These are phyloP conservation scores for Rhingia campestris DNA, from an alignment of 2,888 invertebrate species.

Conservation along the genomic window DNA sequence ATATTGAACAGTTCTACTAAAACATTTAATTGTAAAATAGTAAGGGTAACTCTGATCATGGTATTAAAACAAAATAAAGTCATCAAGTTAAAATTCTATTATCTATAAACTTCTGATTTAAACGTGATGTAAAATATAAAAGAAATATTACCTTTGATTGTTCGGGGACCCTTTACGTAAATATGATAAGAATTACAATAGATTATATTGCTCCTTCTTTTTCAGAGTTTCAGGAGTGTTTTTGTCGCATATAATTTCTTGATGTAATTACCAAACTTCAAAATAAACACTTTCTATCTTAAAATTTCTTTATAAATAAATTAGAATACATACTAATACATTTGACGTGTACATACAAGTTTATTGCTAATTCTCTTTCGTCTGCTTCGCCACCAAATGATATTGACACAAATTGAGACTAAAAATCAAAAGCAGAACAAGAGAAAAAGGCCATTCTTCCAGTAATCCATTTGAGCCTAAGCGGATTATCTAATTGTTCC, in stretches of 20 bases:
- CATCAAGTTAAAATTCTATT: neutral
- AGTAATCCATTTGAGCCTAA: slow-evolving; percentile 48
- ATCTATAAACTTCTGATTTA: neutral
- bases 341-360: no score
- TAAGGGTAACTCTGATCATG: neutral
- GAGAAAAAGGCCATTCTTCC: neutral
- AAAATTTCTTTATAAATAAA: no score
- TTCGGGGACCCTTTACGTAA: neutral
- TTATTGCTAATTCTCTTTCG: no score
- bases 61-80: neutral
- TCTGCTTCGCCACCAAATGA: slow-evolving; percentile 1
- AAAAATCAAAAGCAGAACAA: slow-evolving; percentile 37
- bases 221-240: no score
- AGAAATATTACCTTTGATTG: neutral
- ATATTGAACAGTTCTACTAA: neutral
- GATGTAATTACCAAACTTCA: no score
- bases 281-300: no score
- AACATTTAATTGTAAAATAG: slow-evolving; percentile 1
- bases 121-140: neutral
- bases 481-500: slow-evolving; percentile 34
- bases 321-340: no score
- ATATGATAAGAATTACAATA: no score
- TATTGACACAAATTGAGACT: slow-evolving; percentile 35
- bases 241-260: no score
- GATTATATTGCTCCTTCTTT: no score